A percentile compares a stretch with the other conserved stretches of the same genome.
These are phyloP conservation scores for Torymus texanus DNA, from an alignment of 2,888 invertebrate genomes.

Conservation along the genomic window DNA sequence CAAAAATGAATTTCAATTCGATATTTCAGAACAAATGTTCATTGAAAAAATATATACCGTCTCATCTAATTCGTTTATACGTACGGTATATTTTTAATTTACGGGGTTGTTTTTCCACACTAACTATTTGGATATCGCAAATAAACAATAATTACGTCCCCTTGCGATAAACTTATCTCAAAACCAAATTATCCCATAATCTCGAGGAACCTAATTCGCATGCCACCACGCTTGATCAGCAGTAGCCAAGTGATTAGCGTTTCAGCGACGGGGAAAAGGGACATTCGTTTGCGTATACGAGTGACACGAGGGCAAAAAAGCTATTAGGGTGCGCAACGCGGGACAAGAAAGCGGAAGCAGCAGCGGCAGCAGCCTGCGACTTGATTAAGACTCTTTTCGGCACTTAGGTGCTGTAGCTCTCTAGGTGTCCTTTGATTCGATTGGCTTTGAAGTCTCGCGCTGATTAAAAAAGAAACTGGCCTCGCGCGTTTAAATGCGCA, in stretches of 20 bases:
- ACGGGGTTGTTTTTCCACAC: too few species aligned
- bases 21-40: too few species aligned
- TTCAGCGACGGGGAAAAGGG: constrained; percentile 32
- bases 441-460: constrained; percentile 71
- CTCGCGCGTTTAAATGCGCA: constrained; percentile 41
- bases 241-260: constrained; percentile 57
- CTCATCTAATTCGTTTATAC: too few species aligned
- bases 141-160: too few species aligned
- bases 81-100: too few species aligned
- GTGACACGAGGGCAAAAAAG: constrained; percentile 30
- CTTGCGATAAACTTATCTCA: constrained; percentile 15
- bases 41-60: too few species aligned
- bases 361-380: constrained; percentile 31
- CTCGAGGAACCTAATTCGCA: background rate
- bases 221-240: constrained; percentile 52
- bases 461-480: constrained; percentile 71
- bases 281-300: constrained; percentile 23
- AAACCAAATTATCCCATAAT: constrained; percentile 49
- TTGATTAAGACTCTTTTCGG: constrained; percentile 66
- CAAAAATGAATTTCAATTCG: too few species aligned
- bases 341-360: constrained; percentile 23
- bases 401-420: constrained; percentile 58
- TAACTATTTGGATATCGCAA: too few species aligned
- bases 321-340: background rate
- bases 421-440: constrained; percentile 67